Evolutionary conservation across 2,888 invertebrate species (phyloP).

Genomic region (Stomorhina lunata): DNA sequence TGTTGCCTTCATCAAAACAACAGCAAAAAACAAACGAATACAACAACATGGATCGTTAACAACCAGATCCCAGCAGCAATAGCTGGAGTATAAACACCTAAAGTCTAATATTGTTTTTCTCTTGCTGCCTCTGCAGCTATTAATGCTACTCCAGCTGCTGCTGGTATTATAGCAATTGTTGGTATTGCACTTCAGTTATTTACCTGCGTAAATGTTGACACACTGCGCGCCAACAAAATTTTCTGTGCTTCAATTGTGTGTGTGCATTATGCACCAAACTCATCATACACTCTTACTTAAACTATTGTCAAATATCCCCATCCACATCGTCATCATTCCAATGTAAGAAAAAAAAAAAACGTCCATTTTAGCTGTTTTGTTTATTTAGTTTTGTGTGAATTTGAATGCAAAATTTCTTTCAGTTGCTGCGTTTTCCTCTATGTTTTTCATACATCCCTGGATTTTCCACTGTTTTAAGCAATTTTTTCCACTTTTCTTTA

Average conservation of each 20-base stretch:
- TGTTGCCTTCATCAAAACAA: background rate
- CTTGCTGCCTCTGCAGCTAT: background rate
- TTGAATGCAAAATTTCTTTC: background rate
- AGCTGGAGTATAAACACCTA: background rate
- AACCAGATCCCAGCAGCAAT: background rate
- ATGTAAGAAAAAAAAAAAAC: constrained; percentile 30
- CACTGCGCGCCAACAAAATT: background rate
- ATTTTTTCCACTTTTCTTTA: background rate
- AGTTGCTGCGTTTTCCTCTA: background rate
- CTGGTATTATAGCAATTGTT: constrained; percentile 5
- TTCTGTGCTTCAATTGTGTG: background rate
- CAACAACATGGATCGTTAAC: background rate
- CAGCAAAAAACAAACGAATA: background rate
- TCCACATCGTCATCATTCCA: background rate
- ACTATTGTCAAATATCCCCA: background rate
- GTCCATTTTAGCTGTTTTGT: constrained; percentile 10
- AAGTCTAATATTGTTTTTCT: constrained; percentile 32
- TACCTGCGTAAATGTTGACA: constrained; percentile 29
- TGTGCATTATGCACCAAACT: background rate
- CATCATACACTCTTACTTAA: background rate
- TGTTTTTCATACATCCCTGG: constrained; percentile 24
- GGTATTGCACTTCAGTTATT: constrained; percentile 32
- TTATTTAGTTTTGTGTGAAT: constrained; percentile 9
- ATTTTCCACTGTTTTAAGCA: constrained; percentile 37
- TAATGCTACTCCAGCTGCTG: background rate